Conservation (phyloP, 92 coral and sea anemone genomes). For the Epizoanthus scotinus region DNA sequence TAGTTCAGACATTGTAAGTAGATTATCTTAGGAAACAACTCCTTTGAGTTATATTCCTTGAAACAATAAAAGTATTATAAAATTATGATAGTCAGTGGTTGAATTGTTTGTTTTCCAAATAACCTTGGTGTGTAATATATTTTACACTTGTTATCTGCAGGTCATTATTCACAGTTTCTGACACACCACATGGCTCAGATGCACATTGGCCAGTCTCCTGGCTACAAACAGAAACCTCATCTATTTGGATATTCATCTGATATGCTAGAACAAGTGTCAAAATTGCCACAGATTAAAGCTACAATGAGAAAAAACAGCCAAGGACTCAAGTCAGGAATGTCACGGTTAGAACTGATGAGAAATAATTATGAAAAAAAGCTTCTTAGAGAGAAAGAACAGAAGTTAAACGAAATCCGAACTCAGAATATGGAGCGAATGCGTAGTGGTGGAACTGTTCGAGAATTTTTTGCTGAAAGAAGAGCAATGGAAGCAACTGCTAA, state of each 20-base stretch:
- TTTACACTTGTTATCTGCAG: constrained; percentile 2
- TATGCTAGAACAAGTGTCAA: constrained; percentile 45
- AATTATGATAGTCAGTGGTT: too few species aligned
- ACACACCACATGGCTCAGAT: constrained; percentile 29
- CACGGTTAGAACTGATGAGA: constrained; percentile 83
- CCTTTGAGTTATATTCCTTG: too few species aligned
- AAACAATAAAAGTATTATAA: too few species aligned
- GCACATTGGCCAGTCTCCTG: constrained; percentile 1
- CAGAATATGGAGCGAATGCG: constrained; percentile 36
- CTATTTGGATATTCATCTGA: constrained; percentile 33
- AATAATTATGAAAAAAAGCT: constrained; percentile 80
- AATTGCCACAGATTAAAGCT: constrained; percentile 37
- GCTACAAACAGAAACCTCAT: constrained; percentile 18
- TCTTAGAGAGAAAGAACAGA: constrained; percentile 77
- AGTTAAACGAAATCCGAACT: constrained; percentile 58
- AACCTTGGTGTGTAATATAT: background rate
- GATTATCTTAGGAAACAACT: too few species aligned
- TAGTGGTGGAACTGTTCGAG: constrained; percentile 86
- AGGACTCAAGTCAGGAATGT: constrained; percentile 54
- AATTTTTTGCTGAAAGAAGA: constrained; percentile 90
- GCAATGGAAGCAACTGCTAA: constrained; percentile 78
- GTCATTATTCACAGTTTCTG: background rate
- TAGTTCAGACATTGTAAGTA: too few species aligned
- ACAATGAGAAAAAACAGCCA: constrained; percentile 58
- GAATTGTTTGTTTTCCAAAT: background rate